Base-by-base conservation (phyloP, 2,888 invertebrate species). In the Napeogenes sylphis region DNA sequence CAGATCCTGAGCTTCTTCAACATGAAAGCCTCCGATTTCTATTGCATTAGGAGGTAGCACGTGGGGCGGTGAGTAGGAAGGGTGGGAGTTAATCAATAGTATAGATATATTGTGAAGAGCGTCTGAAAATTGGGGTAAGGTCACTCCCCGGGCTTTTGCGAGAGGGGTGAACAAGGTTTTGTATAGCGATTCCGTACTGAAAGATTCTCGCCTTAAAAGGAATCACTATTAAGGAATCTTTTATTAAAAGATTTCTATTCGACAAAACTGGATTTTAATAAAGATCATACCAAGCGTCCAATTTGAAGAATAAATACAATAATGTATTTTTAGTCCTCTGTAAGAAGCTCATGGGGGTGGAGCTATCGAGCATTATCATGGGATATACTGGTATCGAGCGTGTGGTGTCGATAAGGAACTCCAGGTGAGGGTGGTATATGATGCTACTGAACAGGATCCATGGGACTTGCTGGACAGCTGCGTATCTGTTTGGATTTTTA, bases 21-120 rank as follows among this genome's bases (percentile, higher is more conserved):
- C 82, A 62, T 85, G 85, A 55, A 78, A 86, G 0, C 86, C 86
- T 2, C 75, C 86, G 0, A 87, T 75, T 3, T 81, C 77, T 0
- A 86, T 62, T 0, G 80, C 82, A 33, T 86, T 86, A 0, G 84
- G 80, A 0, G 85, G 84, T 4, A 79, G 42, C 35, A 75, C 75
- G 51, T 72, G 68, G 0, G 81, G 73, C 0, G 73, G 68, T 0
- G 75, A 71, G 12, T 82, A 70, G 0, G 83, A 79, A 0, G 83
- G 78, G 35, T 86, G 82, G 0, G 82, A 76, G 70, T 85, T 85
- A 0, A 78, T 73, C 0, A 85, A 69, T 14, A 85, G 55, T 0
- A 84, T 68, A 0, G 83, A 82, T 0, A 82, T 67, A 60, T 85
- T 79, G 56, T 77, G 58, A 1, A 73, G 32, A 0, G 80, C 80